phyloP scores from a whole-genome alignment of 1,140 invertebrate genomes.

The Steinernema feltiae region DNA sequence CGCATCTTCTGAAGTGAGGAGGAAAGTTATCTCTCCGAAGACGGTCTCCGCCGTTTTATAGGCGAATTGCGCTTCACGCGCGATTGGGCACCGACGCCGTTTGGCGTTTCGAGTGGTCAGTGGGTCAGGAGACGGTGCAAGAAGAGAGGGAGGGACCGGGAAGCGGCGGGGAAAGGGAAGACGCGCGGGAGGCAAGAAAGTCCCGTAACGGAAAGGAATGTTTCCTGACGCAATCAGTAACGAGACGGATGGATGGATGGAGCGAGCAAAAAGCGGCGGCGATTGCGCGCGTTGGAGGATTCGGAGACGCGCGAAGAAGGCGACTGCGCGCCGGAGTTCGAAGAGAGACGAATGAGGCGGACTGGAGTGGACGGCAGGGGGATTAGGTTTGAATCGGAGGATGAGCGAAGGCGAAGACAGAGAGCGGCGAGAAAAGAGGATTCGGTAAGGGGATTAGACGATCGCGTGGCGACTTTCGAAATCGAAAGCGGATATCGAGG shows the following conservation, averaged over 20 bases:
- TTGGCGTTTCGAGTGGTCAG: neutral
- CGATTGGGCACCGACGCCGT: conserved; percentile 7
- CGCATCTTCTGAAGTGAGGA: conserved; percentile 5
- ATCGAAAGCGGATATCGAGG: neutral
- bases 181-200: neutral
- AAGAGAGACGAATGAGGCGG: neutral
- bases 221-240: neutral
- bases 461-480: neutral
- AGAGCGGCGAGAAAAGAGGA: conserved; percentile 8
- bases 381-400: neutral
- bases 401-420: neutral
- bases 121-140: too few species aligned
- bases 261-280: neutral
- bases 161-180: neutral
- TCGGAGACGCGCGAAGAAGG: neutral
- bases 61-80: neutral
- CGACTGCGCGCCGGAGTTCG: too few species aligned
- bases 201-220: neutral
- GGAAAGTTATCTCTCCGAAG: neutral
- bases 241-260: neutral
- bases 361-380: neutral
- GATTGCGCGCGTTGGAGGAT: neutral
- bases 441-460: conserved; percentile 11
- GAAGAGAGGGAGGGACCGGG: neutral
- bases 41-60: neutral